Evolutionary conservation across 2,888 invertebrate species (phyloP), one percentile per base, ranked within the genome.

Genomic region (Lagria hirta): DNA sequence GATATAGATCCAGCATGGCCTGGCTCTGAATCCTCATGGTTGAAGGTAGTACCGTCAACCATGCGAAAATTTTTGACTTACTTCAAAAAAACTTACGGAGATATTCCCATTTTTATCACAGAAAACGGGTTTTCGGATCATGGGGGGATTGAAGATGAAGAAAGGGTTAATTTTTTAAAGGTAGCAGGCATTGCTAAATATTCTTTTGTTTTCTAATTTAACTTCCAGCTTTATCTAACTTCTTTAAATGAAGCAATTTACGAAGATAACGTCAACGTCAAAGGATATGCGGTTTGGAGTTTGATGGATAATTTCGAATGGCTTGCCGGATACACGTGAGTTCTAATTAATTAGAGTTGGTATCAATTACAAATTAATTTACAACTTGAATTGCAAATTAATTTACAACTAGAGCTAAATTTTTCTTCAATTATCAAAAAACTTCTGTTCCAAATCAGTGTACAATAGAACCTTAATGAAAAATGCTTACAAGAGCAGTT

Each of bases 261-360:
- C 29, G 52, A 71, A 49, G 76, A 76, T 50, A 68, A 67, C 2
- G 73, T 74, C 47, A 72, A 73, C 35, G 60, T 78, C 0, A 65
- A 65, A 37, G 80, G 78, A 0, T 82, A 79, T 63, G 75, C 76
- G 7, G 79, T 76, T 0, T 81, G 82, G 80, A 78, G 79, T 2
- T 66, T 82, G 15, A 72, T 81, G 72, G 83, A 83, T 57, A 80
- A 79, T 57, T 79, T 82, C 50, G 81, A 82, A 65, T 82, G 81
- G 80, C 64, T 58, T 1, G 62, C 62, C 20, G 79, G 79, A 7
- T 81, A 77, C 59, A 64, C 64, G 70, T 75, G 64, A 68, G 70
- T 65, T n/a, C n/a, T n/a, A n/a, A n/a, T n/a, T n/a, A n/a, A n/a
- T n/a, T n/a, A n/a, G n/a, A n/a, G n/a, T n/a, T n/a, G n/a, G n/a